Conservation (phyloP, 2,888 invertebrate genomes). For the Tipula lateralis region DNA sequence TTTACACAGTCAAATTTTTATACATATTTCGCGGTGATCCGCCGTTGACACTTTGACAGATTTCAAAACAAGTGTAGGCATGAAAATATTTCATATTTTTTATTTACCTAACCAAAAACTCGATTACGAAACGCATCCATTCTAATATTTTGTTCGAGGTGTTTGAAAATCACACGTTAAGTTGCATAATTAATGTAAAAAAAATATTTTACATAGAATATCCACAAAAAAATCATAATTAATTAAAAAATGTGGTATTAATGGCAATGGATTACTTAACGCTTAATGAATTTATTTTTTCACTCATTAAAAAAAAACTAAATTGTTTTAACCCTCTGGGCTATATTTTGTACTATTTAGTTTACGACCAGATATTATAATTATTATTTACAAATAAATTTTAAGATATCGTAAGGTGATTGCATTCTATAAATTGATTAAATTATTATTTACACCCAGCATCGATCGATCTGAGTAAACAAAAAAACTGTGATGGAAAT, state of each 20-base stretch:
- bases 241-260: neutral
- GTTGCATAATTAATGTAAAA: neutral
- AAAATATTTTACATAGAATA: neutral
- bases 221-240: neutral
- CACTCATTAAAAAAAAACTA: neutral
- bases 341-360: neutral
- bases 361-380: neutral
- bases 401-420: neutral
- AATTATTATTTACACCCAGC: neutral
- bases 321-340: neutral
- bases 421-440: neutral
- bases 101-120: neutral
- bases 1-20: no score
- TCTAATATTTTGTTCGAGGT: neutral
- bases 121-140: neutral
- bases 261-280: neutral
- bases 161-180: neutral
- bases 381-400: neutral
- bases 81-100: neutral
- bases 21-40: neutral
- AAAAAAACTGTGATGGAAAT: neutral
- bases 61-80: neutral
- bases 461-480: neutral
- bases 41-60: neutral
- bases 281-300: neutral